Base-by-base conservation (phyloP, 2,888 invertebrate genomes). In the Uropetala carovei region DNA sequence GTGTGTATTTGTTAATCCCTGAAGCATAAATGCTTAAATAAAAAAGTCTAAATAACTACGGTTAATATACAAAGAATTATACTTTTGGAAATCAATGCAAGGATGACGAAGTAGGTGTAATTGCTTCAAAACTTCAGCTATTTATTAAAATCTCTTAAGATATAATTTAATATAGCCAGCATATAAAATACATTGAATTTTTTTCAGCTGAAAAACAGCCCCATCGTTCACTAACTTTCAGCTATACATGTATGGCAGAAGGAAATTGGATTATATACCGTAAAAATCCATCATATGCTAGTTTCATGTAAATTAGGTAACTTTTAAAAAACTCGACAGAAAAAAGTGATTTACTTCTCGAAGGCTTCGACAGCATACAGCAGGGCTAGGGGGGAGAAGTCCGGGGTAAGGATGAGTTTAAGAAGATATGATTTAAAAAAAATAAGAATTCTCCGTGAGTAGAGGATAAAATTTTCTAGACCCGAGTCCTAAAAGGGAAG, bases 331-430 rank as follows among this genome's bases (percentile, higher is more conserved):
- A 68, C 68, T 16, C 68, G 9, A 5, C n/a, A 18, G 13, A 68
- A 68, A 68, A 68, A 68, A 75, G 27, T 22, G 75, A 75, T 75
- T 75, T 27, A 75, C 75, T 75, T 75, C 27, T 27, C n/a, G 68
- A 68, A 22, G 11, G 68, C 4, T 68, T 68, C 75, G 75, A 75
- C 75, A 75, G 75, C 0, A 14, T 75, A 27, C 22, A 75, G 75
- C 22, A 13, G 27, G 27, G 75, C 27, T 22, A 13, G 22, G 22
- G 10, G 75, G n/a, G 5, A 43, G 43, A n/a, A n/a, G n/a, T n/a
- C n/a, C n/a, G n/a, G 43, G 43, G 2, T n/a, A 13, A 22, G 75
- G 27, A 75, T 27, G 75, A 22, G 13, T 27, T 18, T 16, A 22
- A 11, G 27, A 10, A 75, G 22, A 13, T 75, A 27, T 22, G 75